A percentile compares a stretch with the other conserved stretches of the same genome.
Conservation (phyloP, 2,888 invertebrate species). For the Biston stratarius region DNA sequence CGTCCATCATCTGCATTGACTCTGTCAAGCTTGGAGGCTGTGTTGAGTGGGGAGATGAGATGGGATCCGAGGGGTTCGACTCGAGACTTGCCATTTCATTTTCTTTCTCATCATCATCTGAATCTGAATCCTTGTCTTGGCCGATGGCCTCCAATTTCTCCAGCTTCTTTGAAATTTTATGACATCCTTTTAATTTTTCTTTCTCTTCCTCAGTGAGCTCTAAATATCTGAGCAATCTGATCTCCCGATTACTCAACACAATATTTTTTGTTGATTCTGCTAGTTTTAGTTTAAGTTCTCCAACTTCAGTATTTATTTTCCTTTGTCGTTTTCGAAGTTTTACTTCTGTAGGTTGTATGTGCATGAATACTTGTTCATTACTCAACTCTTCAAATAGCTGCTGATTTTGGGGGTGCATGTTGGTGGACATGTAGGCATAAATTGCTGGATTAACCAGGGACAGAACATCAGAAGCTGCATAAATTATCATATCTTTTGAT, state of each 20-base stretch:
- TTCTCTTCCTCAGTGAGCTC: constrained; percentile 97
- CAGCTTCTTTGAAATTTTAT: constrained; percentile 96
- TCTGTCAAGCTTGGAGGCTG: constrained; percentile 94
- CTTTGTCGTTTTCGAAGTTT: constrained; percentile 95
- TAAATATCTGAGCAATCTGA: constrained; percentile 94
- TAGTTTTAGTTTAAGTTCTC: constrained; percentile 93
- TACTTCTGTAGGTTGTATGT: constrained; percentile 94
- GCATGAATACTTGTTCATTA: constrained; percentile 94
- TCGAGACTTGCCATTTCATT: constrained; percentile 94
- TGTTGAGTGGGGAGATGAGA: constrained; percentile 91
- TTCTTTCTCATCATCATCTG: constrained; percentile 90
- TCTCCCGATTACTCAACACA: constrained; percentile 96
- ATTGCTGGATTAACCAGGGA: constrained; percentile 95
- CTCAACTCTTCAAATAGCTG: constrained; percentile 93
- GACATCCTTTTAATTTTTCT: constrained; percentile 95
- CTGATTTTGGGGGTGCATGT: constrained; percentile 90
- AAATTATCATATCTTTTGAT: constrained; percentile 95
- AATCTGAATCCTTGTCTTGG: constrained; percentile 92
- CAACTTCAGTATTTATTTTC: constrained; percentile 96
- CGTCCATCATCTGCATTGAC: constrained; percentile 96
- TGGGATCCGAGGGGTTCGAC: constrained; percentile 91
- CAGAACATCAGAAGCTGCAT: constrained; percentile 95
- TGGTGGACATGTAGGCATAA: constrained; percentile 89
- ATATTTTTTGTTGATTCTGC: constrained; percentile 94
- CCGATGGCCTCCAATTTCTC: constrained; percentile 94